These are phyloP conservation scores for Parthenolecanium corni DNA, from an alignment of 2,888 invertebrate species.

Conservation along the genomic window DNA sequence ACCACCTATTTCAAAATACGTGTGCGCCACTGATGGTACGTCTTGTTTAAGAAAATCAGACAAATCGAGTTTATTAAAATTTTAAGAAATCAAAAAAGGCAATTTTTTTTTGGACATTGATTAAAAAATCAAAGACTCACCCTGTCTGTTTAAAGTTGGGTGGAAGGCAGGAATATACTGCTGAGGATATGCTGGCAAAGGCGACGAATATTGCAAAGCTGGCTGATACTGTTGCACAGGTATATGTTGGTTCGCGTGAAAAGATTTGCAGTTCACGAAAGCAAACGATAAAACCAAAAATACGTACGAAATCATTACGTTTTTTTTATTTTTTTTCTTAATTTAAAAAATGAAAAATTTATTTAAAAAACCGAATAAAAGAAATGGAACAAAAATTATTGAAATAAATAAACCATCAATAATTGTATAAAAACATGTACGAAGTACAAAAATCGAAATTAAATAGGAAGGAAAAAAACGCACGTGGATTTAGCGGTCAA, in stretches of 20 bases:
- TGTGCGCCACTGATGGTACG: too few species aligned
- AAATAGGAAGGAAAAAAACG: conserved; percentile 5
- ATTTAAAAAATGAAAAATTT: neutral
- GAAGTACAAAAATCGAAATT: neutral
- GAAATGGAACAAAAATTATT: too few species aligned
- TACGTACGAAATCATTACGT: conserved; percentile 18
- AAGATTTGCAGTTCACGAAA: conserved; percentile 10
- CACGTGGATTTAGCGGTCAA: conserved; percentile 24
- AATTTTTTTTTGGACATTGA: too few species aligned
- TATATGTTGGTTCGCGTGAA: conserved; percentile 25
- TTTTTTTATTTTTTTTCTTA: too few species aligned
- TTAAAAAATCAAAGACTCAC: neutral
- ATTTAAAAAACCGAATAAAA: neutral
- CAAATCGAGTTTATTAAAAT: too few species aligned
- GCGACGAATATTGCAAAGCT: conserved; percentile 15
- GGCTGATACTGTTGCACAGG: conserved; percentile 17
- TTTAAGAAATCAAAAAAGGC: too few species aligned
- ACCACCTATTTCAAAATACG: too few species aligned
- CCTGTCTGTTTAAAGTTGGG: neutral
- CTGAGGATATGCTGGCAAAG: neutral
- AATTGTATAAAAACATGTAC: neutral
- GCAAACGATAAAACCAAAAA: conserved; percentile 17
- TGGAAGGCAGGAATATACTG: conserved; percentile 1
- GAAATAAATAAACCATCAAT: neutral
- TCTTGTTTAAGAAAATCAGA: too few species aligned